phyloP scores from a whole-genome alignment of 2,113 vertebrate genomes.

The Turdus rufiventris region DNA sequence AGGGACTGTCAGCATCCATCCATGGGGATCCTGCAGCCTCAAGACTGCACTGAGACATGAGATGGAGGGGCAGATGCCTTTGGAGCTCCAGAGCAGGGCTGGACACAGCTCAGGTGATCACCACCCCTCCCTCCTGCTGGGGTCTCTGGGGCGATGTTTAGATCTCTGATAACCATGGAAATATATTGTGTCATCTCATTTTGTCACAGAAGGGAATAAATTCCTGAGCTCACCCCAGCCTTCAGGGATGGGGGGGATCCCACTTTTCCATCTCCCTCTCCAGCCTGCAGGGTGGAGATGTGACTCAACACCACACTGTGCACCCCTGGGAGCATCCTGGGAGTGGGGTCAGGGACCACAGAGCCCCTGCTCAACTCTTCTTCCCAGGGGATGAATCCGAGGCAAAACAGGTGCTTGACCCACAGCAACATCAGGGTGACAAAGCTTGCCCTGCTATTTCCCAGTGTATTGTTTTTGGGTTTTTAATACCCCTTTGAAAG shows the following conservation, averaged over 20 bases:
- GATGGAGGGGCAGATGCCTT: not conserved
- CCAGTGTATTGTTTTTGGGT: not conserved
- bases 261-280: not conserved
- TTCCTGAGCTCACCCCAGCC: not conserved
- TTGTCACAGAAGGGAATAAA: not conserved
- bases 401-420: not conserved
- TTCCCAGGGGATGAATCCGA: not conserved
- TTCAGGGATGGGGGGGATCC: not conserved
- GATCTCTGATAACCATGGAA: not conserved
- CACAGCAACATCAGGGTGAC: rapidly evolving
- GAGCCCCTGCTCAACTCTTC: rapidly evolving
- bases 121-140: not conserved
- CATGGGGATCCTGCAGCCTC: not conserved
- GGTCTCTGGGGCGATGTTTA: not conserved
- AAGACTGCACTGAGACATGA: not conserved
- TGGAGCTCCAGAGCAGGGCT: not conserved
- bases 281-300: not conserved
- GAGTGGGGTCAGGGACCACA: too few relatives aligned
- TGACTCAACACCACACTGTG: rapidly evolving
- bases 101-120: not conserved
- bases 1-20: not conserved
- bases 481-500: not conserved
- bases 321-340: not conserved
- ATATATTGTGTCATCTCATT: not conserved
- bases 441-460: not conserved